Evolutionary conservation across 2,113 vertebrate genomes (phyloP).

Genomic region (Cynoglossus semilaevis): DNA sequence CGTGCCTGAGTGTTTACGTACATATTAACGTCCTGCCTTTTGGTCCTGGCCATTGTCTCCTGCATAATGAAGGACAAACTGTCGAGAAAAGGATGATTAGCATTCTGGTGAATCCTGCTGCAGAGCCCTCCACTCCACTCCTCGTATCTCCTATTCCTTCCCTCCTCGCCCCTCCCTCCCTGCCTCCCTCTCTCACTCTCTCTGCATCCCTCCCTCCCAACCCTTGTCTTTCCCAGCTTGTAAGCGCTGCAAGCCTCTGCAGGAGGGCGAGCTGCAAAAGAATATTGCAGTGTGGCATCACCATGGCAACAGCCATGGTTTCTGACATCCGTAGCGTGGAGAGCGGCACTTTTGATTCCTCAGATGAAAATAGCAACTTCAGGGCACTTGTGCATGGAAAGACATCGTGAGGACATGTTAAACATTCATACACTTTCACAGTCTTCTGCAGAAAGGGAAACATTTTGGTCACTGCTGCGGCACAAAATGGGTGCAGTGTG

Average conservation of each 20-base stretch:
- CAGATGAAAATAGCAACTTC: conserved; percentile 64
- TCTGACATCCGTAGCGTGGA: conserved; percentile 75
- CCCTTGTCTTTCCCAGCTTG: conserved; percentile 32
- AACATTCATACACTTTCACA: conserved; percentile 8
- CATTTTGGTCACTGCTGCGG: neutral
- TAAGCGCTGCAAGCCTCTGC: conserved; percentile 63
- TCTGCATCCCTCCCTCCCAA: conserved; percentile 15
- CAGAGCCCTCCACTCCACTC: conserved; percentile 59
- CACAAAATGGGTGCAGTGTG: neutral
- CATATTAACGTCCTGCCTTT: conserved; percentile 18
- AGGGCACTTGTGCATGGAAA: conserved; percentile 38
- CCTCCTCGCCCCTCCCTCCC: conserved; percentile 26
- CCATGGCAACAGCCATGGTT: conserved; percentile 79
- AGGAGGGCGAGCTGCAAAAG: conserved; percentile 56
- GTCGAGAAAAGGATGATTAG: conserved; percentile 71
- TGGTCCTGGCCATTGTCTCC: conserved; percentile 52
- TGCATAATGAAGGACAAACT: conserved; percentile 76
- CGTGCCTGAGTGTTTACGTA: conserved; percentile 19
- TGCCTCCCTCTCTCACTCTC: conserved; percentile 33
- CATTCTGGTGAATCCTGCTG: conserved; percentile 74
- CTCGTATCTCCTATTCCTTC: conserved; percentile 26
- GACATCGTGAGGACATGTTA: conserved; percentile 25
- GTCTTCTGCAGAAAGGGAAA: conserved; percentile 4
- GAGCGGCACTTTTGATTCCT: conserved; percentile 67
- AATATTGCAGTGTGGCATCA: conserved; percentile 79